Conservation (phyloP, 1,140 invertebrate species). For the Drosophila paulistorum region DNA sequence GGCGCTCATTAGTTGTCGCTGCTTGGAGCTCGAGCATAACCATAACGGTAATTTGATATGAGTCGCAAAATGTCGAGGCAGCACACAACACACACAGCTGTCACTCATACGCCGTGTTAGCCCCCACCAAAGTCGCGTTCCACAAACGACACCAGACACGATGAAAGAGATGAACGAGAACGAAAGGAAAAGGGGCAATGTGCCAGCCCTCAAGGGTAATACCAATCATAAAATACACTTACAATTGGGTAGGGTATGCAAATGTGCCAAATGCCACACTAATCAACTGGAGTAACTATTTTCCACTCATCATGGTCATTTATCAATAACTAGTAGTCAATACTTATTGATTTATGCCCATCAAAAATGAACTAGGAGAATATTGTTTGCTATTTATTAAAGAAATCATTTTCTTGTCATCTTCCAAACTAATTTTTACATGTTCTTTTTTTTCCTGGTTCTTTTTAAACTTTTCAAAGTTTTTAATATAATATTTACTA, state of each 20-base stretch:
- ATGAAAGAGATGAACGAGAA: conserved; percentile 27
- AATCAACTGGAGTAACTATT: not conserved
- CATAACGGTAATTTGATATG: conserved; percentile 65
- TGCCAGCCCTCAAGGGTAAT: conserved; percentile 1
- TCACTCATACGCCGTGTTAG: conserved; percentile 68
- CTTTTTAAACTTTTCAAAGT: no score
- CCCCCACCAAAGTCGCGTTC: not conserved
- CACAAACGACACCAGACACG: conserved; percentile 15
- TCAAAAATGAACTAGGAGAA: no score
- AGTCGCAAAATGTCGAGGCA: conserved; percentile 42
- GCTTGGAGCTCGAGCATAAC: conserved; percentile 32
- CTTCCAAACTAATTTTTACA: no score
- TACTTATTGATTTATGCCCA: no score
- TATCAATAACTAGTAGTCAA: no score
- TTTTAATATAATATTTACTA: no score
- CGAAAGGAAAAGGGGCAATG: not conserved
- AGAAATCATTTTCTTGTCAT: no score
- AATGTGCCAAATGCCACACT: not conserved
- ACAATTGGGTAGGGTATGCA: not conserved
- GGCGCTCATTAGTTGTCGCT: conserved; percentile 2
- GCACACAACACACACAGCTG: conserved; percentile 22
- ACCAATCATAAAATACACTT: conserved; percentile 9
- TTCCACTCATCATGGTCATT: not conserved
- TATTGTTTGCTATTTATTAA: no score
- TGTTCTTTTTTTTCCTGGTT: no score